Evolutionary conservation across 2,888 invertebrate genomes (phyloP).

Genomic region (Strigamia maritima): DNA sequence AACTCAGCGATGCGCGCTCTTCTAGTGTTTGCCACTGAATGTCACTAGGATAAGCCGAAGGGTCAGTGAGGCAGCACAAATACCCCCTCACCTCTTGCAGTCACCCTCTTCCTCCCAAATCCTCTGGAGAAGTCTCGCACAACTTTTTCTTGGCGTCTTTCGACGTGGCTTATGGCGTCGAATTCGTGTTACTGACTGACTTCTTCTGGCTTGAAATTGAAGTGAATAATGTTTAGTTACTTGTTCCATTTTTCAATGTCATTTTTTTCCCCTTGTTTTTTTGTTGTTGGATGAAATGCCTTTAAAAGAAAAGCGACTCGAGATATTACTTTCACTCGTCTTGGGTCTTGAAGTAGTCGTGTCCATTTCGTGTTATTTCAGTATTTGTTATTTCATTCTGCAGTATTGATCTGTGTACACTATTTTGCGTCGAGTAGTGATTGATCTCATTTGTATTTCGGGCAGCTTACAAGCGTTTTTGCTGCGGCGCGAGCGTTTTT

Average conservation of each 20-base stretch:
- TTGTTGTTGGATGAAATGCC: neutral
- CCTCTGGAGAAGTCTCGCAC: conserved; percentile 19
- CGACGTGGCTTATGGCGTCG: neutral
- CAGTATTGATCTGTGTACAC: neutral
- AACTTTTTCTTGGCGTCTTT: conserved; percentile 9
- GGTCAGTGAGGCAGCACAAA: conserved; percentile 23
- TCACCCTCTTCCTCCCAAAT: neutral
- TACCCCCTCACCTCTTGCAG: neutral
- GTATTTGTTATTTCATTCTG: neutral
- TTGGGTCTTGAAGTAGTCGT: neutral
- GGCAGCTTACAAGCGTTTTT: neutral
- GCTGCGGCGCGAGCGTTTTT: conserved; percentile 18
- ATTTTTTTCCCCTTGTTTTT: neutral
- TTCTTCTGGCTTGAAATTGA: neutral
- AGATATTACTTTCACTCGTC: conserved; percentile 8
- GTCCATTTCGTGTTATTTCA: conserved; percentile 5
- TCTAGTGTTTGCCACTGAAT: conserved; percentile 24
- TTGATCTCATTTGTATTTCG: conserved; percentile 25
- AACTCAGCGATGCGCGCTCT: conserved; percentile 5
- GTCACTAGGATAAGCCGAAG: conserved; percentile 23
- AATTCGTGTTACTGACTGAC: neutral
- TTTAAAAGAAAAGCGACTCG: neutral
- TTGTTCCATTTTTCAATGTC: conserved; percentile 8
- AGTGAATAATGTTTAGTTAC: conserved; percentile 4
- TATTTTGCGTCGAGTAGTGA: neutral